Percentiles rank a stretch among this genome's conserved stretches.
Evolutionary conservation across 1,140 invertebrate genomes (phyloP).

Genomic region (Ostrea denselamellosa): DNA sequence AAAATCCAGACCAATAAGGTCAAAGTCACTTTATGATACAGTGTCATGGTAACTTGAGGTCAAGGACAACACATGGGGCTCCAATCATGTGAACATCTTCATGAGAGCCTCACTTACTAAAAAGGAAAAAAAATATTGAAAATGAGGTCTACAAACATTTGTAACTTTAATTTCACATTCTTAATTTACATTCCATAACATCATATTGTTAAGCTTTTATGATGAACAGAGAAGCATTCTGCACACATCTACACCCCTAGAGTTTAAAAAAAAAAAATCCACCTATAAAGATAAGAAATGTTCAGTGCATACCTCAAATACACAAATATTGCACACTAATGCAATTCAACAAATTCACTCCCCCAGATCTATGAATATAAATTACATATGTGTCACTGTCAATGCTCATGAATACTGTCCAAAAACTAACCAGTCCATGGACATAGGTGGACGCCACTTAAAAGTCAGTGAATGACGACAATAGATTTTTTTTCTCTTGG

Average conservation of each 20-base stretch:
- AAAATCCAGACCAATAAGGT: constrained; percentile 1
- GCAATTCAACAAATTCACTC: background rate
- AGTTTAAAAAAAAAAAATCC: no score
- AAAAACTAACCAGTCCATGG: background rate
- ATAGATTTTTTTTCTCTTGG: background rate
- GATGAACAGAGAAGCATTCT: no score
- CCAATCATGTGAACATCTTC: background rate
- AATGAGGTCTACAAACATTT: no score
- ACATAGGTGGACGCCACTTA: background rate
- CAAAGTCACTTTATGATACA: constrained; percentile 17
- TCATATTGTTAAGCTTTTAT: no score
- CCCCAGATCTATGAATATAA: background rate
- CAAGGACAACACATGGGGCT: constrained; percentile 2
- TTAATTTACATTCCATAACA: no score
- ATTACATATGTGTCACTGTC: background rate
- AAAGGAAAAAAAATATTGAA: background rate
- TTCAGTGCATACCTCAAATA: background rate
- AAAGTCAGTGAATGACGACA: background rate
- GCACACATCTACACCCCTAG: no score
- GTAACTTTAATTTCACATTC: no score
- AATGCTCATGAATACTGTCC: background rate
- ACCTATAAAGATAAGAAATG: background rate
- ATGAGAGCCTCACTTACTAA: background rate
- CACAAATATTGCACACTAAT: background rate
- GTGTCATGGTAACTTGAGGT: background rate